Base-by-base conservation (phyloP, 2,113 vertebrate genomes). In the Lethenteron reissneri region DNA sequence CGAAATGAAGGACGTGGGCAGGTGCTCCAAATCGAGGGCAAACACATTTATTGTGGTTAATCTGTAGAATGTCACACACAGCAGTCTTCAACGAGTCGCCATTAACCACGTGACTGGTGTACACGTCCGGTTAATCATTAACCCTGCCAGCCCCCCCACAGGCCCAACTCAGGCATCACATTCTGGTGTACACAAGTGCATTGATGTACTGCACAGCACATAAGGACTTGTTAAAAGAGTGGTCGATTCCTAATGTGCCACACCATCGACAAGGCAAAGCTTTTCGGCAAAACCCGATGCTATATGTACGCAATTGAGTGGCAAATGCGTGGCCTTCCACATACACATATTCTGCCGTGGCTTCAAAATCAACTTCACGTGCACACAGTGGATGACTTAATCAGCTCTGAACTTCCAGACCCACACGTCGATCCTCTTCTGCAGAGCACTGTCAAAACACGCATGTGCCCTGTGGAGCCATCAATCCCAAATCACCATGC, bases 401-500 rank as follows among this genome's bases (percentile, higher is more conserved):
- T 68, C 64, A 68, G 11, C 25, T 10, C 64, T 68, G 64, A 68
- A 68, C 64, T 68, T 68, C 8, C 64, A 68, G 64, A 68, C 64
- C 64, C 64, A 68, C n/a, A 9, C n/a, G 25, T 68, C 11, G 11
- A 68, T 68, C 64, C 64, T 17, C 64, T 68, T 68, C 11, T 68
- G 64, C 25, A 17, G n/a, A 68, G 64, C 64, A 68, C 64, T 68
- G 64, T 68, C 64, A 68, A 68, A 68, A 68, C 64, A 68, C 2
- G 11, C 64, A 9, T 68, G 8, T n/a, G n/a, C 64, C 64, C 64
- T 68, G 64, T 68, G 64, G 64, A 68, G 25, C n/a, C 64, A 68
- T 68, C 10, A 68, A 68, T 68, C 64, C 64, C n/a, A 68, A 68
- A n/a, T 68, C 64, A 68, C 64, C 8, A 68, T 11, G 64, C 11